A percentile compares a stretch with the other conserved stretches of the same genome.
These are phyloP conservation scores for Centrocercus urophasianus DNA, from an alignment of 2,113 vertebrate species.

Conservation along the genomic window DNA sequence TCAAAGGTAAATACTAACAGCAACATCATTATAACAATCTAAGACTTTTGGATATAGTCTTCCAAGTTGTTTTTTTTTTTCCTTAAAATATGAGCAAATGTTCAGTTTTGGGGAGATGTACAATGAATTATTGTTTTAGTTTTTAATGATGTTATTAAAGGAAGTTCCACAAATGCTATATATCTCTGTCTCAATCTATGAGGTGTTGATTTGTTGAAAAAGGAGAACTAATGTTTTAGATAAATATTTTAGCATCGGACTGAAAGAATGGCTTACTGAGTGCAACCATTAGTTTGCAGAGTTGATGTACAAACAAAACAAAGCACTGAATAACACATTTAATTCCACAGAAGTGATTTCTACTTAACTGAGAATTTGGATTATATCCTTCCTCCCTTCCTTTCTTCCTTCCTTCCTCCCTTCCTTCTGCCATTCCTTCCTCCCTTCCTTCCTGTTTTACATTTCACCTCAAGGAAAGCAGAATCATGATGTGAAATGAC, in stretches of 20 bases:
- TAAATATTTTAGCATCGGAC: neutral
- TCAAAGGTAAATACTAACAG: neutral
- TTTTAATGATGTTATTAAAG: neutral
- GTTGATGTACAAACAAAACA: neutral
- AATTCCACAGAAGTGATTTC: neutral
- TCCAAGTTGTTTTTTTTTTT: neutral
- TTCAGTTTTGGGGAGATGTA: neutral
- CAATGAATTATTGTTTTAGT: neutral
- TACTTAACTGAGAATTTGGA: neutral
- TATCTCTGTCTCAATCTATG: neutral
- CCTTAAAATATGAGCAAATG: neutral
- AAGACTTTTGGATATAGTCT: neutral
- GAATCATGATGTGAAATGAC: neutral
- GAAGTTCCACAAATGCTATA: neutral
- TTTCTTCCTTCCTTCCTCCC: neutral
- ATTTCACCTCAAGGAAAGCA: neutral
- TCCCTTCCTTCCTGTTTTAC: fast-evolving
- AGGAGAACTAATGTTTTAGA: neutral
- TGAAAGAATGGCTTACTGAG: neutral
- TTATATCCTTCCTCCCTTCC: neutral
- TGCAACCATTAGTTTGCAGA: neutral
- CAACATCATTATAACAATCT: neutral
- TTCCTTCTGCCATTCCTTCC: neutral
- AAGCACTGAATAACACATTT: neutral
- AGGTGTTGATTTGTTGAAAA: neutral